A percentile compares a stretch with the other conserved stretches of the same genome.
phyloP scores from a whole-genome alignment of 1,140 invertebrate genomes.

The Heliconius himera region DNA sequence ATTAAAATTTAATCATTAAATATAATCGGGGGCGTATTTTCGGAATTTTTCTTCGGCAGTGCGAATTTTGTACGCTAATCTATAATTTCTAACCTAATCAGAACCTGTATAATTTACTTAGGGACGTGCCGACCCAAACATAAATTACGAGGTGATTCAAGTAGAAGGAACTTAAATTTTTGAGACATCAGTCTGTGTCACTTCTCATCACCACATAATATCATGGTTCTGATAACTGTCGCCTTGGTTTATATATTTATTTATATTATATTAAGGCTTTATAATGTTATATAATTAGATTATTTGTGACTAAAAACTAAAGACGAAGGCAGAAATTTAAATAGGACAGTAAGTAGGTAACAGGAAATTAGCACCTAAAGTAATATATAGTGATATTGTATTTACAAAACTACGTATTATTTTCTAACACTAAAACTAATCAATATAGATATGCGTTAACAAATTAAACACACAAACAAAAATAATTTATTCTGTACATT shows the following conservation, averaged over 20 bases:
- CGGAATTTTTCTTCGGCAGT: slow-evolving; percentile 65
- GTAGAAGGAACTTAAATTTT: slow-evolving; percentile 75
- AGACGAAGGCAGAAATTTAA: slow-evolving; percentile 46
- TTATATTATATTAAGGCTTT: slow-evolving; percentile 22
- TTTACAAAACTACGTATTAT: slow-evolving; percentile 72
- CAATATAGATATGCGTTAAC: slow-evolving; percentile 67
- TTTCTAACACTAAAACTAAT: slow-evolving; percentile 73
- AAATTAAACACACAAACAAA: slow-evolving; percentile 68
- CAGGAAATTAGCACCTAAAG: slow-evolving; percentile 74
- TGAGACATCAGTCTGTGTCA: slow-evolving; percentile 68
- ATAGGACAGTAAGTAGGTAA: slow-evolving; percentile 53
- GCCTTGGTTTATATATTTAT: slow-evolving; percentile 43
- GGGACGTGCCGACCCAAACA: slow-evolving; percentile 63
- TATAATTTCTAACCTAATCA: slow-evolving; percentile 79
- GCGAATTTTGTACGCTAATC: slow-evolving; percentile 62
- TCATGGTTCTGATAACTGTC: slow-evolving; percentile 78
- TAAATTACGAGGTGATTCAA: slow-evolving; percentile 83
- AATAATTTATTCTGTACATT: slow-evolving; percentile 79
- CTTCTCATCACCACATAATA: slow-evolving; percentile 70
- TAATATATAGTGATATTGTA: slow-evolving; percentile 69
- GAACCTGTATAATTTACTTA: slow-evolving; percentile 82
- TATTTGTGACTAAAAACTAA: slow-evolving; percentile 63
- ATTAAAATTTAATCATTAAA: slow-evolving; percentile 18
- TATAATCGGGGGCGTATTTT: slow-evolving; percentile 60
- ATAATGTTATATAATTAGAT: slow-evolving; percentile 31